Evolutionary conservation across 1,140 invertebrate genomes (phyloP), one percentile per base, ranked within the genome.

Genomic region (Lycorma delicatula): DNA sequence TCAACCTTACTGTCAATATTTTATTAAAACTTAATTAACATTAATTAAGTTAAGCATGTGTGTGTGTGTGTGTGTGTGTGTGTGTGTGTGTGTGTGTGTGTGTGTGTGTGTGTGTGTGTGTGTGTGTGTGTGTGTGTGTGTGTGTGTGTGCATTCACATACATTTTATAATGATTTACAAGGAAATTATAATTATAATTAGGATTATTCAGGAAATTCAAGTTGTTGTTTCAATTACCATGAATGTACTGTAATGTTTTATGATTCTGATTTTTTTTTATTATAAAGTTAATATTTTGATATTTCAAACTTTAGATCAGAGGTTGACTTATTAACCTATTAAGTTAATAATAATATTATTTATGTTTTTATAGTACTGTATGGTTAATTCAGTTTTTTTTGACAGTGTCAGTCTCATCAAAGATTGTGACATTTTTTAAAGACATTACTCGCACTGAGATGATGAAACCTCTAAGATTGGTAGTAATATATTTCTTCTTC

Each of bases 401-500:
- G 23, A 2, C 41, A 44, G 41, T 44, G 41, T n/a, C n/a, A 44
- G 41, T 44, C 41, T 6, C 41, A 22, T 20, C 41, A 20, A 7
- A 16, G 3, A 16, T 22, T 16, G n/a, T n/a, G n/a, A n/a, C n/a
- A 44, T 44, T 44, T 22, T 44, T 56, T 12, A 56, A 48, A 29
- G 38, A 56, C 28, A 7, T 56, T 16, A 28, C 31, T 7, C 41
- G 44, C 18, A 60, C 63, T 16, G 60, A 61, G n/a, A 64, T 64
- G 55, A 44, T 56, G 55, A 16, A 36, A 9, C 60, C 63, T 23
- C 64, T 80, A 2, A 53, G 50, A 0, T 59, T 81, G 5, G 67
- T 75, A 4, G 66, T 78, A 23, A 47, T 72, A 27, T 74, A 75
- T 60, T 81, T 81, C 62, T 62, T 75, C 13, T 78, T 80, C 63